Percentiles rank a stretch among this genome's conserved stretches.
Conservation (phyloP, 2,113 vertebrate genomes). For the Melanotaenia duboulayi region DNA sequence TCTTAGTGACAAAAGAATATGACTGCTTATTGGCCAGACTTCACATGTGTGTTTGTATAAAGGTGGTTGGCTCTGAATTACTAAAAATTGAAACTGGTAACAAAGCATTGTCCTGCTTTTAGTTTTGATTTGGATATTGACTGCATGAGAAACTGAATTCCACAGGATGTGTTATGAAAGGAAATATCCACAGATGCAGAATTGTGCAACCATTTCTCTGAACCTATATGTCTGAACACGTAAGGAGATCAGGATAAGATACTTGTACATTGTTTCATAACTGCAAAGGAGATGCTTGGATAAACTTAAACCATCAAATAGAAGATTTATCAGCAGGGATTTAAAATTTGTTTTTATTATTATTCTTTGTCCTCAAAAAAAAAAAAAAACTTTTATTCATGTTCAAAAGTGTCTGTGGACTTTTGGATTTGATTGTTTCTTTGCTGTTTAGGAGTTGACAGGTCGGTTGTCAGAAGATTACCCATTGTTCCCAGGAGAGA, state of each 20-base stretch:
- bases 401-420: background rate
- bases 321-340: slow-evolving; percentile 4
- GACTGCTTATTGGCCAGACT: slow-evolving; percentile 33
- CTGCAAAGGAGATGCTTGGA: slow-evolving; percentile 1
- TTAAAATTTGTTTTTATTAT: slow-evolving; percentile 8
- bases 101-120: background rate
- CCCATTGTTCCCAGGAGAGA: slow-evolving; percentile 88
- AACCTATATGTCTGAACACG: slow-evolving; percentile 74
- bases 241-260: slow-evolving; percentile 41
- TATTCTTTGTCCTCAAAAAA: background rate
- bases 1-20: slow-evolving; percentile 61
- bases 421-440: slow-evolving; percentile 24
- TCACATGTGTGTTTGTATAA: slow-evolving; percentile 33
- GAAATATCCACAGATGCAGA: slow-evolving; percentile 49
- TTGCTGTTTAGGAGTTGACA: slow-evolving; percentile 86
- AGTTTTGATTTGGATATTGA: slow-evolving; percentile 9
- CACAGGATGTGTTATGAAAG: slow-evolving; percentile 69
- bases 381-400: slow-evolving; percentile 8
- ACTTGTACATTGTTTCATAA: slow-evolving; percentile 44
- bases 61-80: slow-evolving; percentile 34
- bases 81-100: slow-evolving; percentile 39
- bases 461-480: slow-evolving; percentile 88
- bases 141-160: slow-evolving; percentile 52
- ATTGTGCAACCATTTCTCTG: slow-evolving; percentile 73
- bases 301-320: background rate